These are phyloP conservation scores for Deilephila porcellus DNA, from an alignment of 2,888 invertebrate genomes.

Conservation along the genomic window DNA sequence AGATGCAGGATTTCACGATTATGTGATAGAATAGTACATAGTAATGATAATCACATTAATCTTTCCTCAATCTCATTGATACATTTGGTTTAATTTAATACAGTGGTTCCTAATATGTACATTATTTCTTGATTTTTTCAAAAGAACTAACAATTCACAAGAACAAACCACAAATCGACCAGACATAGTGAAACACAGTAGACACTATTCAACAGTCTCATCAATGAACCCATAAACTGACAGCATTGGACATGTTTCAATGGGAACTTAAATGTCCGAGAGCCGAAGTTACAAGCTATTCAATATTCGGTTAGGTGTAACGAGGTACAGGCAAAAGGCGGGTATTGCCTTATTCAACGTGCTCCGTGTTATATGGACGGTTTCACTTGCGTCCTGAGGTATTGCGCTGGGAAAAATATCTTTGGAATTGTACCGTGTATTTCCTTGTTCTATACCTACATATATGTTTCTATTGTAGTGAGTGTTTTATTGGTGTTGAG, in stretches of 20 bases:
- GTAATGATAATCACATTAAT: too few relatives aligned
- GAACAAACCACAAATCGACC: neutral
- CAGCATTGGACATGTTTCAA: constrained; percentile 3
- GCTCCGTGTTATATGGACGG: constrained; percentile 9
- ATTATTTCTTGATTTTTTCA: too few relatives aligned
- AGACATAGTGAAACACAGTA: neutral
- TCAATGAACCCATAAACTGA: constrained; percentile 16
- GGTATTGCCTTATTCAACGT: constrained; percentile 34
- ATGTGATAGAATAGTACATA: too few relatives aligned
- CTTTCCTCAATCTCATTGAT: too few relatives aligned
- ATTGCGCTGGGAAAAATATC: neutral
- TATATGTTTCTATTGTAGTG: too few relatives aligned
- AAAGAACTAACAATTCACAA: neutral
- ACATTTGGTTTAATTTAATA: too few relatives aligned
- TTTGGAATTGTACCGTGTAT: neutral
- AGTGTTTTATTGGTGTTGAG: too few relatives aligned
- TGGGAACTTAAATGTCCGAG: constrained; percentile 17
- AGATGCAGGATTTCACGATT: too few relatives aligned
- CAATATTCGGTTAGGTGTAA: constrained; percentile 34
- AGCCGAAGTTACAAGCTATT: constrained; percentile 32
- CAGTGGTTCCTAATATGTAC: too few relatives aligned
- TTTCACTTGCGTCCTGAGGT: constrained; percentile 16
- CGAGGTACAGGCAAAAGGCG: constrained; percentile 56
- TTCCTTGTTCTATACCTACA: neutral
- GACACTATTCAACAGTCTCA: neutral